A percentile compares a stretch with the other conserved stretches of the same genome.
Conservation (phyloP, 2,797 vertebrate species). For the Furcifer pardalis region DNA sequence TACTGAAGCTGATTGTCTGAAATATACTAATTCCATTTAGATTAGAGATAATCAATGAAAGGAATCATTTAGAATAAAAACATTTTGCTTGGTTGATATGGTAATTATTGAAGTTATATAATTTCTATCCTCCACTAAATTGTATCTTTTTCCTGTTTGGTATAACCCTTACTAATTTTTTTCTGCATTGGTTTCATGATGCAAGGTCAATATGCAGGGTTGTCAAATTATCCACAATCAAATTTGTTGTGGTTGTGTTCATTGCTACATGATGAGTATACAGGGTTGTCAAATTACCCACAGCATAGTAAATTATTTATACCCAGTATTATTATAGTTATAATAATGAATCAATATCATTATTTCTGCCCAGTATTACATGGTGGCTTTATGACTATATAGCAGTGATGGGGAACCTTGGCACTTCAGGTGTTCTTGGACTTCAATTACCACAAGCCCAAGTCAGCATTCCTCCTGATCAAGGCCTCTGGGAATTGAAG, state of each 20-base stretch:
- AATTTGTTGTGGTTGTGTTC: no score
- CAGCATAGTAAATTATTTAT: no score
- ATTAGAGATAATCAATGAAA: conserved; percentile 46
- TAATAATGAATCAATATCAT: no score
- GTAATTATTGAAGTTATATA: conserved; percentile 38
- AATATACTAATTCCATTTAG: conserved; percentile 35
- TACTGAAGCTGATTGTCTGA: conserved; percentile 32
- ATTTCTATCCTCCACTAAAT: conserved; percentile 26
- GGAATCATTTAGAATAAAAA: conserved; percentile 1
- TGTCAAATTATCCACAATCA: neutral
- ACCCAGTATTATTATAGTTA: no score
- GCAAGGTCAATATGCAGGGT: neutral
- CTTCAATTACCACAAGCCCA: no score
- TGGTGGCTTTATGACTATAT: neutral
- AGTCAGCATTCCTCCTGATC: no score
- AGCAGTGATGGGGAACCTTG: no score
- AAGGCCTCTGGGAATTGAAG: no score
- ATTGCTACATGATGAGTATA: no score
- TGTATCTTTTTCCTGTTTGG: conserved; percentile 25
- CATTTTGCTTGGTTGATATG: conserved; percentile 6
- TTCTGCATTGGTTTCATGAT: neutral
- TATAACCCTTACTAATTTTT: conserved; percentile 27
- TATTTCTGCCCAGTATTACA: neutral
- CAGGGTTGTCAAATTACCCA: no score
- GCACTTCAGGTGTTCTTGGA: no score